Percentiles rank a stretch among this genome's conserved stretches.
phyloP scores from a whole-genome alignment of 2,888 invertebrate species.

The Resseliella maxima region DNA sequence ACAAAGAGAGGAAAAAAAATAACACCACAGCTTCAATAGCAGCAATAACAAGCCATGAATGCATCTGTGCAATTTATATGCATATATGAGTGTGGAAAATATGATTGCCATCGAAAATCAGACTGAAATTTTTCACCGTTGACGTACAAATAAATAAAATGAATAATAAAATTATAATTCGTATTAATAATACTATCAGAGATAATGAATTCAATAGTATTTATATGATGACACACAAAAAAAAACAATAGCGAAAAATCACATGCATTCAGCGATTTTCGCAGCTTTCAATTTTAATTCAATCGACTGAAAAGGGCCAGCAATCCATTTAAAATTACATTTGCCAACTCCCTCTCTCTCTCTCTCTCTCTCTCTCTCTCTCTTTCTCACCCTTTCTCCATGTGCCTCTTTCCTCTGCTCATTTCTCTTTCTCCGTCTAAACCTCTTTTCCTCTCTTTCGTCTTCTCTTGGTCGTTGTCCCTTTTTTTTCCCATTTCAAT shows the following conservation, averaged over 20 bases:
- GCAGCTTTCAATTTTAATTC: slow-evolving; percentile 38
- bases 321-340: slow-evolving; percentile 34
- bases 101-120: slow-evolving; percentile 38
- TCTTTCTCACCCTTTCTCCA: no score
- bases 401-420: no score
- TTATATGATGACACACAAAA: slow-evolving; percentile 38
- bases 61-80: neutral
- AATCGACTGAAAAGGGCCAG: slow-evolving; percentile 25
- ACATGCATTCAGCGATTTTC: slow-evolving; percentile 28
- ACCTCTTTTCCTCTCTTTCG: no score
- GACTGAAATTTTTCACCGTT: slow-evolving; percentile 9
- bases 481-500: no score
- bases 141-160: slow-evolving; percentile 28
- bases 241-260: slow-evolving; percentile 21
- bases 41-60: neutral
- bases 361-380: neutral
- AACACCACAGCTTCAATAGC: no score
- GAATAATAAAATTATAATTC: slow-evolving; percentile 28
- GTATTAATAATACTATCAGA: slow-evolving; percentile 34
- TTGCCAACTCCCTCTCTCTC: neutral
- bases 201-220: slow-evolving; percentile 38
- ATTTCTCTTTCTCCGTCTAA: no score
- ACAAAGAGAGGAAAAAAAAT: no score
- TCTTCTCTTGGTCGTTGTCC: no score
- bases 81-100: slow-evolving; percentile 26